Percentiles rank a stretch among this genome's conserved stretches.
Evolutionary conservation across 1,140 invertebrate species (phyloP).

Genomic region (Drosophila setifemur): DNA sequence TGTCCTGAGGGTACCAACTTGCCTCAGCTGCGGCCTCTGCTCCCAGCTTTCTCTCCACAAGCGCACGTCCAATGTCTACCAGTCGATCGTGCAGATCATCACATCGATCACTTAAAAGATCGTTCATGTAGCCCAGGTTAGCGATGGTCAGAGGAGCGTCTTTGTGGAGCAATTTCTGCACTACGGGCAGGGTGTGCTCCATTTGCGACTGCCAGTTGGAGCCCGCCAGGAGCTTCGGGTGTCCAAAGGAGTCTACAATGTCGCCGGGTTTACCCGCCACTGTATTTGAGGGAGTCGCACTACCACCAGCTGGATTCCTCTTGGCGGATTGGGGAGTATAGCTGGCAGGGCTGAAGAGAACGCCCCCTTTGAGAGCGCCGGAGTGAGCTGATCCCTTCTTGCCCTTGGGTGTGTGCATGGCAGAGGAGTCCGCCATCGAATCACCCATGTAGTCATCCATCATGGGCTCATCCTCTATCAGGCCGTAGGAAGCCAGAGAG

Average conservation of each 20-base stretch:
- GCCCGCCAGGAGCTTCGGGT: slow-evolving; percentile 51
- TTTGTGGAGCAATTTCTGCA: slow-evolving; percentile 52
- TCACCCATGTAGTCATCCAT: slow-evolving; percentile 59
- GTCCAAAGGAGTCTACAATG: slow-evolving; percentile 58
- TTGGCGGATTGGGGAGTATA: slow-evolving; percentile 56
- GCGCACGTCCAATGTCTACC: slow-evolving; percentile 36
- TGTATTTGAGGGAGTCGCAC: not conserved
- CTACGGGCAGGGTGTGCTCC: slow-evolving; percentile 48
- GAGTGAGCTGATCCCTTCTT: slow-evolving; percentile 9
- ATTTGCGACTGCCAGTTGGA: slow-evolving; percentile 46
- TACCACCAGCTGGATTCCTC: not conserved
- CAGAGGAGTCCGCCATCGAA: not conserved
- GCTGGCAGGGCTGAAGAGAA: slow-evolving; percentile 59
- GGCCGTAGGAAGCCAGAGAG: slow-evolving; percentile 46
- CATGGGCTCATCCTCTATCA: slow-evolving; percentile 58
- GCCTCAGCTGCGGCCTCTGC: slow-evolving; percentile 40
- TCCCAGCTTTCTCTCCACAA: slow-evolving; percentile 60
- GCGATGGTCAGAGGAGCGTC: slow-evolving; percentile 24
- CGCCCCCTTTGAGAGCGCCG: slow-evolving; percentile 30
- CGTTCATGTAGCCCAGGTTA: slow-evolving; percentile 64
- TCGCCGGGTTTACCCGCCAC: slow-evolving; percentile 45
- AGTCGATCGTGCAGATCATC: slow-evolving; percentile 54
- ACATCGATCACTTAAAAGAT: slow-evolving; percentile 53
- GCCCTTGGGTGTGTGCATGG: slow-evolving; percentile 54
- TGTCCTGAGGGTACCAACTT: slow-evolving; percentile 66